Conservation (phyloP, 2,888 invertebrate genomes). For the Acrobasis consociella region DNA sequence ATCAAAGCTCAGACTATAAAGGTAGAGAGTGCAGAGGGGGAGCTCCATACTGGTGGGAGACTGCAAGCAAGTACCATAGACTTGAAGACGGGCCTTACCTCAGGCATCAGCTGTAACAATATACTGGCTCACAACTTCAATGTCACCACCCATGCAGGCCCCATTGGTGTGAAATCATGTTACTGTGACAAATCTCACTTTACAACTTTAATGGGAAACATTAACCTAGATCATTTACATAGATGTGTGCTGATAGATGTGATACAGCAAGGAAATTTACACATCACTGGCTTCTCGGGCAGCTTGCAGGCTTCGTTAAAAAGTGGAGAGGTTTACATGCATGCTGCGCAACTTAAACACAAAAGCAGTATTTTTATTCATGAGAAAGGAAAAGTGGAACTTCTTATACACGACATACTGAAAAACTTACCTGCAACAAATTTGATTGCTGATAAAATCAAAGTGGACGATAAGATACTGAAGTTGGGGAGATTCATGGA, state of each 20-base stretch:
- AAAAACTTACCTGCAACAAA: conserved; percentile 74
- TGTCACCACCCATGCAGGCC: conserved; percentile 69
- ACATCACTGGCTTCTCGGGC: conserved; percentile 72
- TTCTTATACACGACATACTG: conserved; percentile 67
- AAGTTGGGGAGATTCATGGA: conserved; percentile 76
- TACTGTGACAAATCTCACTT: conserved; percentile 76
- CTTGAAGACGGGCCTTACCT: conserved; percentile 65
- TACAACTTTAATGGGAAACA: conserved; percentile 73
- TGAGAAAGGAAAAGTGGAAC: conserved; percentile 75
- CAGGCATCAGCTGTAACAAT: conserved; percentile 68
- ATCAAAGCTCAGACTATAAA: conserved; percentile 70
- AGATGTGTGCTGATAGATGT: conserved; percentile 72
- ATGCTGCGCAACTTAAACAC: conserved; percentile 66
- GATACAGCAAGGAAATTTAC: conserved; percentile 72
- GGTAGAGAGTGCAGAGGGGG: conserved; percentile 66
- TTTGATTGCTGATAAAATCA: conserved; percentile 76
- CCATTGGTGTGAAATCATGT: conserved; percentile 72
- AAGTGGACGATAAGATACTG: conserved; percentile 71
- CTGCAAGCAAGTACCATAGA: conserved; percentile 69
- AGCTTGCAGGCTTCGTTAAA: conserved; percentile 72
- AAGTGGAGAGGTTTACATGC: conserved; percentile 75
- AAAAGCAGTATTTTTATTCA: conserved; percentile 80
- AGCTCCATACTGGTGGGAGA: conserved; percentile 61
- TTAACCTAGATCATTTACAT: conserved; percentile 65
- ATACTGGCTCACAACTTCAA: conserved; percentile 68